Conservation (phyloP, 2,888 invertebrate genomes). For the Cerastis leucographa region DNA sequence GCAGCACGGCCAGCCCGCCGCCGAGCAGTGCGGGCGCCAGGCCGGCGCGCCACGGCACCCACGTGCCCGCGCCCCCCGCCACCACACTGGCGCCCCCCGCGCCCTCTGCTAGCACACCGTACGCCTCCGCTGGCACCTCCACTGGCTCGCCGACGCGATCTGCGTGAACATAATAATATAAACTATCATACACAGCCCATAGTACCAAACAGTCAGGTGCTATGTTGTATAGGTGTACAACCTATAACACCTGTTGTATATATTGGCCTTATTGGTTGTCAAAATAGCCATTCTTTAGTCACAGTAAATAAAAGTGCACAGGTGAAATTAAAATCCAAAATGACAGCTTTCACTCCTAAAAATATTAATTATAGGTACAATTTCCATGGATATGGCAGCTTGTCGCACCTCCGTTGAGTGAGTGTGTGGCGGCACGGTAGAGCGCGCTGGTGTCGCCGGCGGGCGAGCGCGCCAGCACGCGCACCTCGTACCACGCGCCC, state of each 20-base stretch:
- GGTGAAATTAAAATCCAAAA: background rate
- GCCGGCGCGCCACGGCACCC: slow-evolving; percentile 66
- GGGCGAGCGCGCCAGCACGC: slow-evolving; percentile 88
- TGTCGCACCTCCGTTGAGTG: slow-evolving; percentile 85
- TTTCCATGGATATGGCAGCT: slow-evolving; percentile 41
- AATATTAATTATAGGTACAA: background rate
- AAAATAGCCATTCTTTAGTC: background rate
- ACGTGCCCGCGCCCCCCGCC: slow-evolving; percentile 65
- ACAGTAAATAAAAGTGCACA: background rate
- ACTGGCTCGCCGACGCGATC: slow-evolving; percentile 80
- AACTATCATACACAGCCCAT: background rate
- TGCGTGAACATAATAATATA: slow-evolving; percentile 45
- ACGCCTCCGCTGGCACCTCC: slow-evolving; percentile 68
- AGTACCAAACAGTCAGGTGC: too few species aligned
- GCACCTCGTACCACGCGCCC: slow-evolving; percentile 91
- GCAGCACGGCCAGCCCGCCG: slow-evolving; percentile 71
- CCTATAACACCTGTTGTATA: too few species aligned
- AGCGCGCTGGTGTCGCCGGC: slow-evolving; percentile 90
- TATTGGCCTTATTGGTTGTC: too few species aligned
- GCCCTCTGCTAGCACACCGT: slow-evolving; percentile 65
- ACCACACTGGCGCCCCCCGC: slow-evolving; percentile 48
- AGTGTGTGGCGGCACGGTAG: slow-evolving; percentile 90
- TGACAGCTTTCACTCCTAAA: background rate
- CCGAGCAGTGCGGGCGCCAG: slow-evolving; percentile 72
- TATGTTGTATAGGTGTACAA: too few species aligned